phyloP scores from a whole-genome alignment of 2,113 vertebrate genomes.

The Panthera leo region DNA sequence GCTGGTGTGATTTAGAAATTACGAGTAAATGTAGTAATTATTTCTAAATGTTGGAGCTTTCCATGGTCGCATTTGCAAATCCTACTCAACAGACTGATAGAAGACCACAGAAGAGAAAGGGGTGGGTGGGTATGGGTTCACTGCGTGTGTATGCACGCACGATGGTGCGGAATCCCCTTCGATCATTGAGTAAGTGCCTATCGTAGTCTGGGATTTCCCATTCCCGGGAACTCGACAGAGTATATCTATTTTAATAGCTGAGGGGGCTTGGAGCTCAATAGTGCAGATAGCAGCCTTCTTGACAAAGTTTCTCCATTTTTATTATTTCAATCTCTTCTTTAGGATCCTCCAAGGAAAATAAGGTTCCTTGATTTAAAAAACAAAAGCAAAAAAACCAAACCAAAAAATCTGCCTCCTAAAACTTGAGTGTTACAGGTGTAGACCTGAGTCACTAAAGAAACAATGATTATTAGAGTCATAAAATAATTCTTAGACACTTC shows the following conservation, averaged over 20 bases:
- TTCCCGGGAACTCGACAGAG: too few species aligned
- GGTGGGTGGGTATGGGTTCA: neutral
- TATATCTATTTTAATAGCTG: neutral
- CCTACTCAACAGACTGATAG: neutral
- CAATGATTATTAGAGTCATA: neutral
- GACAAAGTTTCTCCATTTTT: neutral
- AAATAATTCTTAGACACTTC: conserved; percentile 26
- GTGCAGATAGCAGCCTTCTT: neutral
- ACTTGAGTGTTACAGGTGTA: neutral
- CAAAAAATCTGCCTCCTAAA: neutral
- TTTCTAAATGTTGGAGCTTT: conserved; percentile 59
- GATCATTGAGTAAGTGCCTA: neutral
- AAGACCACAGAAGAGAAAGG: neutral
- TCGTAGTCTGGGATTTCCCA: neutral
- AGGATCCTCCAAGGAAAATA: neutral
- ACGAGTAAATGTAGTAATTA: conserved; percentile 60
- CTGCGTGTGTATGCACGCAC: neutral
- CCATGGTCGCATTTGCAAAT: conserved; percentile 55
- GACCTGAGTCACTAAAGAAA: conserved; percentile 8
- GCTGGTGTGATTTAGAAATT: conserved; percentile 70
- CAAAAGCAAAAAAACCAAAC: neutral
- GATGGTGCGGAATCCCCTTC: neutral
- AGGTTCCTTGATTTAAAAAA: neutral
- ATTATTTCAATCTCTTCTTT: neutral
- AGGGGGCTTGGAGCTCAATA: neutral